Base-by-base conservation (phyloP, 2,113 vertebrate species). In the Crotalus horridus region DNA sequence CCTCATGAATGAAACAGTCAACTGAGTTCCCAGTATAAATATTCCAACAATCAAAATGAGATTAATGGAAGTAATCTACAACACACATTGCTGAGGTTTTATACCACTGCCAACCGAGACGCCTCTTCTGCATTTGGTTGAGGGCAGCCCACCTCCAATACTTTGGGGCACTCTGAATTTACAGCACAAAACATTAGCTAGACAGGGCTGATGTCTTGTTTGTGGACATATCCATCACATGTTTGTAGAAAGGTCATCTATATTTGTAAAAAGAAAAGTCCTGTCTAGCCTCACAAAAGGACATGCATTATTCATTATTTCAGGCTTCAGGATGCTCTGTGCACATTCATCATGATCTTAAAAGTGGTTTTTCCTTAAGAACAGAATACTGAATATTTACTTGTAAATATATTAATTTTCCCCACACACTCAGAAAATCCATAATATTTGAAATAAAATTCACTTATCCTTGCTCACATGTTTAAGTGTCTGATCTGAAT, bases 1-100 rank as follows among this genome's bases (percentile, higher is more conserved):
- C 74, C 88, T 87, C 89, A 93, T 90, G 92, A 93, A 93, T 93
- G 92, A 93, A 93, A 93, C 90, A 93, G 89, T 93, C 92, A 87
- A 87, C 81, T 64, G 56, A 86, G 74, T 90, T 87, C 89, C 46
- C 81, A 87, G 69, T 90, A 93, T 90, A 93, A 93, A 93, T 93
- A 93, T 89, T 69, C 74, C 81, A 54, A 46, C 89, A 93, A 93
- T 93, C 92, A 93, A 87, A 93, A 90, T 64, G 89, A 93, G 92
- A 90, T 93, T 93, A 93, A 93, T 93, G 89, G 89, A 90, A 93
- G 89, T 64, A 93, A 93, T 90, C 89, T 90, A 23, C 89, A 93
- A 90, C 53, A 46, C 54, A 85, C 86, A 85, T 48, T 86, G 89
- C 53, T 86, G 56, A 93, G 46, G 92, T 90, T 93, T 93, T 90